phyloP scores from a whole-genome alignment of 1,140 invertebrate genomes.

The Pomacea maculata region DNA sequence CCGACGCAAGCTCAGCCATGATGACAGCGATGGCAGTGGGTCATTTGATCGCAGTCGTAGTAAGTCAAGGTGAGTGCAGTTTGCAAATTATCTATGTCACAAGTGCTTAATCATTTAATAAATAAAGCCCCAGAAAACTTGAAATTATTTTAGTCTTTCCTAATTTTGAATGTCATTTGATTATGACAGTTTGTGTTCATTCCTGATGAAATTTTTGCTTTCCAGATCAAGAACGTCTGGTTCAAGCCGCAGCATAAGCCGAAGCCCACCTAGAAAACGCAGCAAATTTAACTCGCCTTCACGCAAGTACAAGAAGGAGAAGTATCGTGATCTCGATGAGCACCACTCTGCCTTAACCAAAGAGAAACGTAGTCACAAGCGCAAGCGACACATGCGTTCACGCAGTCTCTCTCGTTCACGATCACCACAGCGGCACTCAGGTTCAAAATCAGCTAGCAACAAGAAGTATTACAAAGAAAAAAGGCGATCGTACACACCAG shows the following conservation, averaged over 20 bases:
- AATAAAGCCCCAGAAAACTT: not conserved
- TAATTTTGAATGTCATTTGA: not conserved
- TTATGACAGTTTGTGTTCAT: not conserved
- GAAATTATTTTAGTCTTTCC: conserved; percentile 1
- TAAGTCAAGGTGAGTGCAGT: conserved; percentile 16
- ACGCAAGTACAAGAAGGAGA: conserved; percentile 41
- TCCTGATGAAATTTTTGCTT: not conserved
- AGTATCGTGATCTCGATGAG: conserved; percentile 35
- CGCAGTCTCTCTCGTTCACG: conserved; percentile 16
- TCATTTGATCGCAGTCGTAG: conserved; percentile 25
- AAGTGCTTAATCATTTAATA: too few relatives aligned
- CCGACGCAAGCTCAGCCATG: conserved; percentile 16
- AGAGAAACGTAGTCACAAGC: conserved; percentile 21
- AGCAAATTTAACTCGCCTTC: conserved; percentile 34
- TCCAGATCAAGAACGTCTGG: conserved; percentile 38
- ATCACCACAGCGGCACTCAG: conserved; percentile 19
- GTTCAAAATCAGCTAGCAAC: conserved; percentile 21
- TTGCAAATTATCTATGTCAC: not conserved
- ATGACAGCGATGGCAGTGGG: conserved; percentile 30
- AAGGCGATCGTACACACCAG: conserved; percentile 44
- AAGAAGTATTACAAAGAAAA: conserved; percentile 48
- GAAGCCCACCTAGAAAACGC: conserved; percentile 36
- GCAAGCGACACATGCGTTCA: conserved; percentile 24
- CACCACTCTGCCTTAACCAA: conserved; percentile 16
- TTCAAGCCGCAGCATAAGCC: conserved; percentile 33